Percentiles rank a stretch among this genome's conserved stretches.
Conservation (phyloP, 92 coral and sea anemone species). For the Parazoanthus atlanticus region DNA sequence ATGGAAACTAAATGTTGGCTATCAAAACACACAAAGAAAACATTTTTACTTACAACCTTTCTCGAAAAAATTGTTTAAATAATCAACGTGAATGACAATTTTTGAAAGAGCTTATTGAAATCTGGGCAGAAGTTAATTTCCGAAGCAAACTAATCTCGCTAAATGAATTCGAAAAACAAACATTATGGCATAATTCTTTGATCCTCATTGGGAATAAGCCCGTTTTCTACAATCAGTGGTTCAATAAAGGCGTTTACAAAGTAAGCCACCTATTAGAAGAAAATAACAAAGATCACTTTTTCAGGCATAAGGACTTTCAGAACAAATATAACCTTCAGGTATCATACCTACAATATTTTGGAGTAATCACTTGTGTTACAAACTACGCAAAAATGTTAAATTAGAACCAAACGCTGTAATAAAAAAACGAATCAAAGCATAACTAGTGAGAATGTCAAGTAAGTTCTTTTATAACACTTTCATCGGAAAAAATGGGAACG, state of each 20-base stretch:
- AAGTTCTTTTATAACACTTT: not conserved
- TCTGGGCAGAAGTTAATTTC: slow-evolving; percentile 8
- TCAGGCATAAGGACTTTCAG: not conserved
- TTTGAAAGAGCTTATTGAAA: slow-evolving; percentile 18
- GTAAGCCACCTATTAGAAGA: not conserved
- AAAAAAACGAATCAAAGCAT: not conserved
- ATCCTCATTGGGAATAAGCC: not conserved
- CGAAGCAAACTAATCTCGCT: not conserved
- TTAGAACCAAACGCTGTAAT: not conserved
- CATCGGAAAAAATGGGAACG: too few relatives aligned
- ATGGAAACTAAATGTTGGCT: not conserved
- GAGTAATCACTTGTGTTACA: not conserved
- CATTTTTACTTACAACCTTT: slow-evolving; percentile 10
- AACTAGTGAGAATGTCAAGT: not conserved
- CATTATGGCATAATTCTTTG: slow-evolving; percentile 10
- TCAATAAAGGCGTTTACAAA: not conserved
- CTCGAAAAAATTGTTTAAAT: not conserved
- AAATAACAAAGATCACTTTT: not conserved
- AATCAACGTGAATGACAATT: slow-evolving; percentile 4
- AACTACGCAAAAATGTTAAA: not conserved
- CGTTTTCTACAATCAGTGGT: slow-evolving; percentile 16
- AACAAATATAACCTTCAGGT: not conserved
- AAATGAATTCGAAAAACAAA: slow-evolving; percentile 6
- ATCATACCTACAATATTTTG: not conserved
- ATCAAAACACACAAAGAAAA: slow-evolving; percentile 1